Evolutionary conservation across 2,888 invertebrate species (phyloP), one percentile per base, ranked within the genome.

Genomic region (Platerodrilus igneus): DNA sequence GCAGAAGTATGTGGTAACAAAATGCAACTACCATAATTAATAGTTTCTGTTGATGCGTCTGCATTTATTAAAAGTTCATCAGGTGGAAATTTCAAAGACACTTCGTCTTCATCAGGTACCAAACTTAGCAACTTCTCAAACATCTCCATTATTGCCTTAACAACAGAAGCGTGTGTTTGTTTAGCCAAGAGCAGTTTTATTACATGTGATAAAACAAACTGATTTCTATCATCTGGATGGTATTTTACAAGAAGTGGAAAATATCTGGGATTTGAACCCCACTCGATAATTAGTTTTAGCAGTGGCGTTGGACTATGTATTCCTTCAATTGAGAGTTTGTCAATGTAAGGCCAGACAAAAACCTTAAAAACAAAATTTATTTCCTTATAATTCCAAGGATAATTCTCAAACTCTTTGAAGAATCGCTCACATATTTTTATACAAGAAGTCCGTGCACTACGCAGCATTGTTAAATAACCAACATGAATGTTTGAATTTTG

Each of bases 231-330:
- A 15, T 69, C 67, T 16, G 69, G 62, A 5, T 70, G 65, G 53
- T 72, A 66, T 54, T 83, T 83, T 2, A 79, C 76, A 15, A 94
- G 69, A 25, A 90, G 69, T 14, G 74, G 60, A 59, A 84, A 88
- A 59, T 85, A 87, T 65, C 84, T 77, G 0, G 88, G 83, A 66
- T 87, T 83, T 36, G 79, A 76, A 47, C 86, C 82, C 90, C 93
- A 95, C 1, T 75, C 71, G 16, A 78, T 71, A 11, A 94, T 73
- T n/a, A 95, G 67, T 62, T 83, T 87, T 10, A 94, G 66, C 34
- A 94, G 68, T 2, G 83, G 77, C 1, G 92, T 90, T 0, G 92
- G 90, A 52, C 81, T 83, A 55, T 87, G 82, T 37, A 91, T 79
- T 6, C 89, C 84, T 61, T 95, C 93, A 28, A 77, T 70, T 0